Percentiles rank a stretch among this genome's conserved stretches.
Conservation (phyloP, 2,888 invertebrate species). For the Ormyrus thymus region DNA sequence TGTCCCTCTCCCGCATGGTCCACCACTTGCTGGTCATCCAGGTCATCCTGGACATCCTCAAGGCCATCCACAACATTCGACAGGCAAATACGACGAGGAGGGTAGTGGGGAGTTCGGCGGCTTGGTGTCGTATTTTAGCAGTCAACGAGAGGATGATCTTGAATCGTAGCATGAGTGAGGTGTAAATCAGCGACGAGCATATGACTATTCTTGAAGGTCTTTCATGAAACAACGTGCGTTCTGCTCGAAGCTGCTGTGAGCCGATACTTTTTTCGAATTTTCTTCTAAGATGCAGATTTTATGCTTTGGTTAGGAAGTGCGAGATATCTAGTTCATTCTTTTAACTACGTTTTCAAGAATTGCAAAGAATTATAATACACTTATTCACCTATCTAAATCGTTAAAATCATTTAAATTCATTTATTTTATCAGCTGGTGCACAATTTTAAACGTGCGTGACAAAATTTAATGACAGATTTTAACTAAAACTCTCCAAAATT, state of each 20-base stretch:
- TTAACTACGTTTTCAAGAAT: too few relatives aligned
- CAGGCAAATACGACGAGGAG: constrained; percentile 76
- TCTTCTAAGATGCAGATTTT: background rate
- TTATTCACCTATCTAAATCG: too few relatives aligned
- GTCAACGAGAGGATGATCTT: constrained; percentile 91
- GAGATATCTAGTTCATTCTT: background rate
- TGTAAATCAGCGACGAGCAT: constrained; percentile 66
- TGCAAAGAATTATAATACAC: too few relatives aligned
- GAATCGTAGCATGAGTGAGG: constrained; percentile 82
- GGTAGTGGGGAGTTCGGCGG: constrained; percentile 89
- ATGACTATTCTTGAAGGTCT: constrained; percentile 58
- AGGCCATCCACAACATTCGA: constrained; percentile 57
- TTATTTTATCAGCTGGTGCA: too few relatives aligned
- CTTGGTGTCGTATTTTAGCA: constrained; percentile 93
- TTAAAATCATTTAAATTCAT: too few relatives aligned
- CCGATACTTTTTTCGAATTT: constrained; percentile 19
- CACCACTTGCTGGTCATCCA: constrained; percentile 53
- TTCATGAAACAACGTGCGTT: background rate
- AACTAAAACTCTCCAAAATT: too few relatives aligned
- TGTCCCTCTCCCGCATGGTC: constrained; percentile 52
- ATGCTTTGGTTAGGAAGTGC: constrained; percentile 14
- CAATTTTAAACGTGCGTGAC: too few relatives aligned
- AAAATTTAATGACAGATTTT: too few relatives aligned
- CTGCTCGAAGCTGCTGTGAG: background rate
- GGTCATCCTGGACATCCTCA: constrained; percentile 51